phyloP scores from a whole-genome alignment of 2,797 vertebrate species.

The Steatocranus sp. region DNA sequence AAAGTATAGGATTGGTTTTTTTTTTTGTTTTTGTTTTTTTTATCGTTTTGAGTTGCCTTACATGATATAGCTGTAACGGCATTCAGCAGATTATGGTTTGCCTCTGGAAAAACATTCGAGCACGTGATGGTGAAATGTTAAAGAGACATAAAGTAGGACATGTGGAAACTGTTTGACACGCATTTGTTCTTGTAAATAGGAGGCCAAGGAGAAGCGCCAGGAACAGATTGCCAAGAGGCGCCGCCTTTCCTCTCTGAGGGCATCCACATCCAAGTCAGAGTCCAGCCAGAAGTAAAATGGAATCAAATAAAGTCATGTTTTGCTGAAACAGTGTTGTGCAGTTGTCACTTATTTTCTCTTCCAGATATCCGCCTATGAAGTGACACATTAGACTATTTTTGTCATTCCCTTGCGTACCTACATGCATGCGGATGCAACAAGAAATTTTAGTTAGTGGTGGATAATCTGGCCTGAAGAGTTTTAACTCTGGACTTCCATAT shows the following conservation, averaged over 20 bases:
- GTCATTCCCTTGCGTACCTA: not conserved
- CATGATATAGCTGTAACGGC: not conserved
- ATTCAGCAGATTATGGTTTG: not conserved
- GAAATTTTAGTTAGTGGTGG: not conserved
- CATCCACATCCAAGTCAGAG: constrained; percentile 97
- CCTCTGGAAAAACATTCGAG: not conserved
- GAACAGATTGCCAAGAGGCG: constrained; percentile 98
- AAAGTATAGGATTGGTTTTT: too few species aligned
- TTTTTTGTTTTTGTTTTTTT: too few species aligned
- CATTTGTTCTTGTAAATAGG: constrained; percentile 68
- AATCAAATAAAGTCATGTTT: constrained; percentile 62
- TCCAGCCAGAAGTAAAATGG: constrained; percentile 94
- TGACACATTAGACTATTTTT: not conserved
- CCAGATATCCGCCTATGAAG: not conserved
- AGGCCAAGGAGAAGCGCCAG: constrained; percentile 97
- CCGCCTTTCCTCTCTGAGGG: constrained; percentile 94
- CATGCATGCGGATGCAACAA: not conserved
- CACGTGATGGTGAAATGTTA: not conserved
- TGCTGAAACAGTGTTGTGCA: constrained; percentile 34
- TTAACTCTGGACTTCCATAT: too few species aligned
- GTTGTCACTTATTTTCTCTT: not conserved
- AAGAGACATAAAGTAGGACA: not conserved
- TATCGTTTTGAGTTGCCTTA: not conserved
- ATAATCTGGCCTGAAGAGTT: not conserved
- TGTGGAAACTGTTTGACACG: not conserved